Evolutionary conservation across 2,888 invertebrate species (phyloP).

Genomic region (Plebejus argus): DNA sequence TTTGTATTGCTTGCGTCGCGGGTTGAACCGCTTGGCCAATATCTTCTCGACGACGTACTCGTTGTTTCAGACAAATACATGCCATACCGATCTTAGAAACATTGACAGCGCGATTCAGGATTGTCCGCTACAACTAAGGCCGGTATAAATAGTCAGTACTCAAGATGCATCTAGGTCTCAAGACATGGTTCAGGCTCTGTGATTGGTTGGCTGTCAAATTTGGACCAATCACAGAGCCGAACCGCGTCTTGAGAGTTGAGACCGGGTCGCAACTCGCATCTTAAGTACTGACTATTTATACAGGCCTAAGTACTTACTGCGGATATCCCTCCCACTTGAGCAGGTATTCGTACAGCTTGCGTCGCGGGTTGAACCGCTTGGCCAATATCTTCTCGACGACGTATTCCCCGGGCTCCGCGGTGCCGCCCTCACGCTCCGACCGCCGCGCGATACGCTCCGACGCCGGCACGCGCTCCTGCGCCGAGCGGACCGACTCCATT

Average conservation of each 20-base stretch:
- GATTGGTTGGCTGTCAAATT: too few relatives aligned
- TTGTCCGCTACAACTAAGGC: too few relatives aligned
- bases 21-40: constrained; percentile 90
- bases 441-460: constrained; percentile 75
- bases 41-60: constrained; percentile 92
- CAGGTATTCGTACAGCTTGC: constrained; percentile 89
- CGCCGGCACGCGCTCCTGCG: constrained; percentile 73
- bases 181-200: too few relatives aligned
- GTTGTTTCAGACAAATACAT: not conserved
- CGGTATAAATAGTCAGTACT: too few relatives aligned
- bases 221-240: too few relatives aligned
- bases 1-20: constrained; percentile 87
- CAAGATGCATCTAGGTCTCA: too few relatives aligned
- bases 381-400: constrained; percentile 92
- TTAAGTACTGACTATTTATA: too few relatives aligned
- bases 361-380: constrained; percentile 89
- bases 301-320: constrained; percentile 81
- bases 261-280: too few relatives aligned
- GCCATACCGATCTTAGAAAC: too few relatives aligned
- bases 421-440: constrained; percentile 65
- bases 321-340: constrained; percentile 92
- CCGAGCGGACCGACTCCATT: constrained; percentile 68
- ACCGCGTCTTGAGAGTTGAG: too few relatives aligned
- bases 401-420: constrained; percentile 82
- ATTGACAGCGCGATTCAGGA: too few relatives aligned